Conservation (phyloP, 2,113 vertebrate genomes). For the Cepphus grylle region DNA sequence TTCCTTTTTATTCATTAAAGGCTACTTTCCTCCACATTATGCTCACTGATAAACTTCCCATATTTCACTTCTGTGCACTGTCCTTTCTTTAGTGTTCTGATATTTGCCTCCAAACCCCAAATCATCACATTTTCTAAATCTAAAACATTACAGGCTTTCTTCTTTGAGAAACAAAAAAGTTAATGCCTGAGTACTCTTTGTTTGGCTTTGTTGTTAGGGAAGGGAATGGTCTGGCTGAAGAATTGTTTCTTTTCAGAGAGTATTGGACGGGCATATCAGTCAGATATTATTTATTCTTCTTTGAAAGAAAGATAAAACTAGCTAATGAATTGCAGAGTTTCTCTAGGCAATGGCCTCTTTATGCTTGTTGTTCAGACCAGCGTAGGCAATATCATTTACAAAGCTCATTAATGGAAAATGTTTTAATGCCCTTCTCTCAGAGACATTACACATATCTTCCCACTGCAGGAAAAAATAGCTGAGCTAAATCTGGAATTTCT, state of each 20-base stretch:
- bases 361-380: not conserved
- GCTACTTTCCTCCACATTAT: not conserved
- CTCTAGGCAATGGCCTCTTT: not conserved
- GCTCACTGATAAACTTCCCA: not conserved
- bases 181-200: not conserved
- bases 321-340: not conserved
- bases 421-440: not conserved
- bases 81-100: not conserved
- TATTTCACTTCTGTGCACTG: not conserved
- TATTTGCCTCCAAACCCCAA: not conserved
- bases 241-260: not conserved
- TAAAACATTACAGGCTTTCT: not conserved
- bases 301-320: slow-evolving; percentile 6
- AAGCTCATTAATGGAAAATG: not conserved
- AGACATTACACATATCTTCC: not conserved
- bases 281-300: not conserved
- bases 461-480: not conserved
- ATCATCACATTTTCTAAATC: not conserved
- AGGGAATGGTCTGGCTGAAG: not conserved
- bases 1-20: not conserved
- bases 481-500: not conserved
- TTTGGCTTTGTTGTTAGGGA: not conserved
- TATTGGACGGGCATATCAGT: not conserved
- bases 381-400: not conserved
- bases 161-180: not conserved